Evolutionary conservation across 1,140 invertebrate species (phyloP).

Genomic region (Psix sp.): DNA sequence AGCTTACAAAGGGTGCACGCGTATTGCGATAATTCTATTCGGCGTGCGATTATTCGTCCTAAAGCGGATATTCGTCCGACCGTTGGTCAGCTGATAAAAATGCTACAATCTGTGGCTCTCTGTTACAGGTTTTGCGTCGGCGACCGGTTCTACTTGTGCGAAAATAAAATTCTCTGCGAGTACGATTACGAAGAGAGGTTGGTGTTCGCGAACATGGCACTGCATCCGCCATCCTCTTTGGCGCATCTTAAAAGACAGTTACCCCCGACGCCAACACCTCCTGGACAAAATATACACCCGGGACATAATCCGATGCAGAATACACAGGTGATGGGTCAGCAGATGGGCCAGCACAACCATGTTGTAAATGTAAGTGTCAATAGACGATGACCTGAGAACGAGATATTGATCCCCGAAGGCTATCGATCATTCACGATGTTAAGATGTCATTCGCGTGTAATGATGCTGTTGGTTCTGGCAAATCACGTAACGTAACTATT

Average conservation of each 20-base stretch:
- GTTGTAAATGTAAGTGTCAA: conserved; percentile 71
- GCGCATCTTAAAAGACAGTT: conserved; percentile 92
- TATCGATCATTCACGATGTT: conserved; percentile 23
- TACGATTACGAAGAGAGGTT: conserved; percentile 95
- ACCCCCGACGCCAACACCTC: conserved; percentile 75
- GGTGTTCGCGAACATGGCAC: conserved; percentile 91
- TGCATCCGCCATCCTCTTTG: conserved; percentile 86
- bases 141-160: conserved; percentile 93
- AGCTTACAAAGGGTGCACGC: conserved; percentile 47
- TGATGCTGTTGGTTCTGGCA: conserved; percentile 46
- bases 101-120: neutral
- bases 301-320: conserved; percentile 68
- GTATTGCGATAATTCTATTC: conserved; percentile 66
- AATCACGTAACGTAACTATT: conserved; percentile 56
- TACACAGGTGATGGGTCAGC: conserved; percentile 68
- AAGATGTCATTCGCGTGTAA: conserved; percentile 15
- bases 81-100: neutral
- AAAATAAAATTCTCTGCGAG: conserved; percentile 95
- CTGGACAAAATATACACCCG: conserved; percentile 68
- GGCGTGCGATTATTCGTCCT: conserved; percentile 63
- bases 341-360: conserved; percentile 73
- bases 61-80: conserved; percentile 46
- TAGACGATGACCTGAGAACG: neutral
- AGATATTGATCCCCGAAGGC: neutral
- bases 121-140: conserved; percentile 92